phyloP scores from a whole-genome alignment of 2,797 vertebrate genomes.

The Eulemur mongoz region DNA sequence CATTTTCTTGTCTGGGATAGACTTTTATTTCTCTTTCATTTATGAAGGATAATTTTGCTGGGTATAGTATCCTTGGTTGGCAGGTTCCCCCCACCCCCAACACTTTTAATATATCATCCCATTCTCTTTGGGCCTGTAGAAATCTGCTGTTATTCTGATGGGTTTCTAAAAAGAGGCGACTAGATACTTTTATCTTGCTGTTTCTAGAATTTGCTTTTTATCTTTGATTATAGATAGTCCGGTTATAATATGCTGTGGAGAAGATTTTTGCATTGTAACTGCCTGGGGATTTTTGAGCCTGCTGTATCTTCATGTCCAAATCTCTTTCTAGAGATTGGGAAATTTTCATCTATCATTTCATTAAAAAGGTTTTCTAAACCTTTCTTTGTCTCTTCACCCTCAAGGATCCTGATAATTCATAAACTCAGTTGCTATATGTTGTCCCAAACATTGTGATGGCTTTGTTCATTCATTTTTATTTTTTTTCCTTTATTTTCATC shows the following conservation, averaged over 20 bases:
- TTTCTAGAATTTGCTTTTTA: too few relatives aligned
- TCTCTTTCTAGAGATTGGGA: not conserved
- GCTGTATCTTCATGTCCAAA: not conserved
- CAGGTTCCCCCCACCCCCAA: not conserved
- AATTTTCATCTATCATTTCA: not conserved
- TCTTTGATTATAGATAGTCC: not conserved
- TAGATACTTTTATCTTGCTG: not conserved
- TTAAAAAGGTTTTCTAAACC: not conserved
- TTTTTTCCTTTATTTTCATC: not conserved
- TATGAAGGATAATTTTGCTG: not conserved
- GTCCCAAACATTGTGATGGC: not conserved
- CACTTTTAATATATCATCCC: not conserved
- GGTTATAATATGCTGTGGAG: not conserved
- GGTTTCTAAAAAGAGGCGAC: not conserved
- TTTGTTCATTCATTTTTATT: not conserved
- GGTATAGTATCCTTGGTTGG: not conserved
- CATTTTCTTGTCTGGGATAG: not conserved
- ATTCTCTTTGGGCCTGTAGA: not conserved
- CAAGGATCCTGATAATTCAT: not conserved
- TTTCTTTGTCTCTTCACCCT: not conserved
- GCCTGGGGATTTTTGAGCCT: not conserved
- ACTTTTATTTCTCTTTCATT: not conserved
- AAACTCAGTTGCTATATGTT: not conserved
- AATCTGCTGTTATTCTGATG: not conserved
- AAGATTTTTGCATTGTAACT: not conserved